Base-by-base conservation (phyloP, 2,888 invertebrate genomes). In the Capitulum mitella region DNA sequence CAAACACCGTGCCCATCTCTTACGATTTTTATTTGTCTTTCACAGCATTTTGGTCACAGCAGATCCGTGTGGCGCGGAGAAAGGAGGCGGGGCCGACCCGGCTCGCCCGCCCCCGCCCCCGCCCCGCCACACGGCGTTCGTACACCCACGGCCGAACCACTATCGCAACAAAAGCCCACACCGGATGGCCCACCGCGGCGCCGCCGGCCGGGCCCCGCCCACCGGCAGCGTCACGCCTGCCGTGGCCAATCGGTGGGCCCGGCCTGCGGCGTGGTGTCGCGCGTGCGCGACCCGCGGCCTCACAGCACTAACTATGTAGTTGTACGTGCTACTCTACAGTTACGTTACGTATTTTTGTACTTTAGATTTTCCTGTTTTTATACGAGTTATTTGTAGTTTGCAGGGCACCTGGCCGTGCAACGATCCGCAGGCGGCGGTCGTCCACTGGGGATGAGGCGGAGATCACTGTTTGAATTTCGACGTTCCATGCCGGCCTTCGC, bases 11-110 rank as follows among this genome's bases (percentile, higher is more conserved):
- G 32, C 34, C 19, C 34, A 32, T 64, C 64, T 64, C 64, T 64
- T 64, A 19, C 64, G 64, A 64, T 64, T 64, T 64, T 34, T 64
- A 64, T 64, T 64, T 64, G 64, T 64, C 64, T 64, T 64, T 64
- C 64, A 64, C 64, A 29, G 64, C 34, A 32, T 64, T 64, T 64
- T 64, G 64, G 64, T 64, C 32, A 34, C 64, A 34, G 51, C 51
- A 51, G 51, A 19, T 16, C 1, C 51, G 22, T 51, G 51, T 51
- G 22, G 16, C 16, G 51, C 19, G n/a, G n/a, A n/a, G n/a, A n/a
- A n/a, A 2, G 58, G 29, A 34, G 34, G 3, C 19, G 34, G 16
- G 32, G 34, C 29, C 34, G 64, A 29, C 19, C 51, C 51, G 19
- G 51, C 51, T 51, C 19, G 51, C 19, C 22, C 3, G 19, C 5